Percentiles rank a stretch among this genome's conserved stretches.
phyloP scores from a whole-genome alignment of 2,797 vertebrate species.

The Triplophysa yarkandensis region DNA sequence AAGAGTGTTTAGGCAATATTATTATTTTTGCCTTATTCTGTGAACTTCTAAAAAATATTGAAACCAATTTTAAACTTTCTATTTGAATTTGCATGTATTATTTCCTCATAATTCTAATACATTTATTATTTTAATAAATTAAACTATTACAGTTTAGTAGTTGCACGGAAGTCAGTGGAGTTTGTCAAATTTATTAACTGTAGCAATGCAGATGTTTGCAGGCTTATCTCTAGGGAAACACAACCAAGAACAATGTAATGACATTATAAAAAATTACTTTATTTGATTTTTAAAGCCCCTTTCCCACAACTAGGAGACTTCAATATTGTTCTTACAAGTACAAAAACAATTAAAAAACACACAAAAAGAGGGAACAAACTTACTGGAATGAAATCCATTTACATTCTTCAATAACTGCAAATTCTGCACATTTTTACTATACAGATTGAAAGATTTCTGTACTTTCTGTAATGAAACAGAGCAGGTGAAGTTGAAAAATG shows the following conservation, averaged over 20 bases:
- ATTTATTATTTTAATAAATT: no score
- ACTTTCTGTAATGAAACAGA: slow-evolving; percentile 11
- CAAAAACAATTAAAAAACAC: slow-evolving; percentile 12
- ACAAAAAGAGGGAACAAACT: not conserved
- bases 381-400: not conserved
- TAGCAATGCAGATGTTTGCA: no score
- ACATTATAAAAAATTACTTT: not conserved
- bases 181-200: no score
- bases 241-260: not conserved
- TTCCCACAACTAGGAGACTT: not conserved
- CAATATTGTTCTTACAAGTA: not conserved
- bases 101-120: no score
- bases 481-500: not conserved
- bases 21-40: no score
- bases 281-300: not conserved
- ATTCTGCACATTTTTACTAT: not conserved
- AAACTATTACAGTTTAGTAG: no score
- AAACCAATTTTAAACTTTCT: no score
- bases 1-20: no score
- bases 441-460: not conserved
- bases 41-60: no score
- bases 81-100: no score
- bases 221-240: no score
- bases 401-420: not conserved
- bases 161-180: no score